phyloP scores from a whole-genome alignment of 2,113 vertebrate species.

The Myotis yumanensis region DNA sequence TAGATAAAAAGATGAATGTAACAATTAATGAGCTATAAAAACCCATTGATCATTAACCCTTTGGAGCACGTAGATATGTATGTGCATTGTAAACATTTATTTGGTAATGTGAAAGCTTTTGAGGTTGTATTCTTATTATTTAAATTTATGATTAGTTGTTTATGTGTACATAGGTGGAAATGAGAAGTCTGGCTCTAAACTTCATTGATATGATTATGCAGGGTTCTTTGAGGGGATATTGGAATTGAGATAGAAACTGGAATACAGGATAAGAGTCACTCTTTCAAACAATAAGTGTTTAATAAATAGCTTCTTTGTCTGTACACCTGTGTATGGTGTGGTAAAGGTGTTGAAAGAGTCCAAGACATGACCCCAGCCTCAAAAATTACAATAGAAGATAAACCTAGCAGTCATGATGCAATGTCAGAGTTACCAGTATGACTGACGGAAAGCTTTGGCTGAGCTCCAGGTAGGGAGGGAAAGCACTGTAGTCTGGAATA shows the following conservation, averaged over 20 bases:
- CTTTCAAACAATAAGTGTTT: neutral
- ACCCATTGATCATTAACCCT: constrained; percentile 81
- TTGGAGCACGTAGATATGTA: constrained; percentile 51
- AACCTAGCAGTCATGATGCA: neutral
- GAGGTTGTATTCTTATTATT: constrained; percentile 9
- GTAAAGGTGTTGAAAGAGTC: neutral
- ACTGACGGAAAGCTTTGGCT: neutral
- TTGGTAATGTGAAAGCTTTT: constrained; percentile 49
- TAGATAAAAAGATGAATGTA: constrained; percentile 83
- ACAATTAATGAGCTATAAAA: constrained; percentile 83
- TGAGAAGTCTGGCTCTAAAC: constrained; percentile 7
- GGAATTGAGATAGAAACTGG: neutral
- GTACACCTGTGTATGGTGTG: neutral
- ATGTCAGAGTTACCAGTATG: neutral
- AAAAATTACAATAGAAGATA: neutral
- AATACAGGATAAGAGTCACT: neutral
- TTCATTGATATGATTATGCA: constrained; percentile 13
- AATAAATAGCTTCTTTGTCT: neutral
- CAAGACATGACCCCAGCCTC: neutral
- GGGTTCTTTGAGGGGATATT: neutral
- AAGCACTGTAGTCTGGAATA: neutral
- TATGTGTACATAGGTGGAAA: neutral
- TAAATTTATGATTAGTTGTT: constrained; percentile 57
- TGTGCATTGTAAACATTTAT: neutral
- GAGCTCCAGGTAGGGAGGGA: neutral